Evolutionary conservation across 2,888 invertebrate species (phyloP).

Genomic region (Meta bourneti): DNA sequence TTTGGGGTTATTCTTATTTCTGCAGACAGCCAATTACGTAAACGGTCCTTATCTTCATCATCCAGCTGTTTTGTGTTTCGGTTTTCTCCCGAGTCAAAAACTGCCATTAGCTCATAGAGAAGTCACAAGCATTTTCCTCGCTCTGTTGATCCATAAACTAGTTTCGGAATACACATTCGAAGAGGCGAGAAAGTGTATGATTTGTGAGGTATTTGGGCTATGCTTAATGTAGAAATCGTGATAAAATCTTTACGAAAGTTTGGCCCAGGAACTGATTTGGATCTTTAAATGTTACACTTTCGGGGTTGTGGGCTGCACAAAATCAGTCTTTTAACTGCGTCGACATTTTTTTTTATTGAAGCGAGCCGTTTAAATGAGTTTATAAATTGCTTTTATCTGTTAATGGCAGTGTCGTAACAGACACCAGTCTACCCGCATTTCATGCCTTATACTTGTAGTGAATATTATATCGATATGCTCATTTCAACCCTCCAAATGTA

Average conservation of each 20-base stretch:
- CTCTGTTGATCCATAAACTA: not conserved
- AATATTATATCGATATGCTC: too few relatives aligned
- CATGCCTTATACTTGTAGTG: too few relatives aligned
- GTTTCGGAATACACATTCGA: slow-evolving; percentile 5
- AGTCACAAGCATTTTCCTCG: not conserved
- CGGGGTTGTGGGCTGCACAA: not conserved
- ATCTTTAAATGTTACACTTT: not conserved
- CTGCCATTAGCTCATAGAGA: not conserved
- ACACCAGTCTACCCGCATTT: too few relatives aligned
- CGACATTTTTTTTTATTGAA: not conserved
- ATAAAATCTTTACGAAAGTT: slow-evolving; percentile 3
- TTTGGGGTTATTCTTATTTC: not conserved
- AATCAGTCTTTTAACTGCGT: not conserved
- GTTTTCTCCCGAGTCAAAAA: not conserved
- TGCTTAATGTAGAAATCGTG: slow-evolving; percentile 5
- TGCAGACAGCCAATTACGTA: not conserved
- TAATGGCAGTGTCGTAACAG: too few relatives aligned
- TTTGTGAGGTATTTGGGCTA: slow-evolving; percentile 29
- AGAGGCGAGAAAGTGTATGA: slow-evolving; percentile 8
- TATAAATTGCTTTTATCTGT: too few relatives aligned
- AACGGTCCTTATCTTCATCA: not conserved
- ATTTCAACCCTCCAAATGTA: too few relatives aligned
- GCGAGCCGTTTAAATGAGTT: not conserved
- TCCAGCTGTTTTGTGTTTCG: not conserved
- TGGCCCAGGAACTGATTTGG: not conserved